These are phyloP conservation scores for Drosophila sulfurigaster DNA, from an alignment of 1,140 invertebrate genomes.

Conservation along the genomic window DNA sequence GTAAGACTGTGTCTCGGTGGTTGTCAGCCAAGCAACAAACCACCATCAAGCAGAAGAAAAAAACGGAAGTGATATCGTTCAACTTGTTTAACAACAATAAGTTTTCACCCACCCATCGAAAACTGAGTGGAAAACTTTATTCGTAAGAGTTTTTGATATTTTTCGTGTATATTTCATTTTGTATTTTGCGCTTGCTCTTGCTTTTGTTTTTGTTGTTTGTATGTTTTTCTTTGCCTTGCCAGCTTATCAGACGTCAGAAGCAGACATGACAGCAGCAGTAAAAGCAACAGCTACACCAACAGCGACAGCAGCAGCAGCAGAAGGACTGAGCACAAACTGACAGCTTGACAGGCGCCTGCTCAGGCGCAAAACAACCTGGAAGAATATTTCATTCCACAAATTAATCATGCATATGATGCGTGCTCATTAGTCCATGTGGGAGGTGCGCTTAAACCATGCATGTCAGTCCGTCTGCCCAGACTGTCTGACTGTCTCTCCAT, in stretches of 20 bases:
- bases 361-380: conserved; percentile 68
- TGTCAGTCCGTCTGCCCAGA: not conserved
- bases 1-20: conserved; percentile 85
- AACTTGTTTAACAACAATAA: conserved; percentile 62
- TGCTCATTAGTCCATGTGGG: conserved; percentile 47
- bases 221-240: conserved; percentile 21
- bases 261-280: conserved; percentile 53
- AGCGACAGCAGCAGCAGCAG: not conserved
- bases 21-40: conserved; percentile 64
- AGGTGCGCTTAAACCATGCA: conserved; percentile 6
- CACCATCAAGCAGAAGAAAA: not conserved
- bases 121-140: conserved; percentile 54
- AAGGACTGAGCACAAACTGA: conserved; percentile 54
- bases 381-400: conserved; percentile 53
- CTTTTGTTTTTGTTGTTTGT: not conserved
- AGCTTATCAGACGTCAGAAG: conserved; percentile 68
- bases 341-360: conserved; percentile 70
- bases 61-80: conserved; percentile 56
- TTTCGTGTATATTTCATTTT: conserved; percentile 9
- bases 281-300: conserved; percentile 1
- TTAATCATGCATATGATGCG: conserved; percentile 77
- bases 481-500: not conserved
- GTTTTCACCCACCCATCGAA: conserved; percentile 54
- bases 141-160: conserved; percentile 22
- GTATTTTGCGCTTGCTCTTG: conserved; percentile 5